Conservation (phyloP, 2,888 invertebrate genomes). For the Tachystola acroxantha region DNA sequence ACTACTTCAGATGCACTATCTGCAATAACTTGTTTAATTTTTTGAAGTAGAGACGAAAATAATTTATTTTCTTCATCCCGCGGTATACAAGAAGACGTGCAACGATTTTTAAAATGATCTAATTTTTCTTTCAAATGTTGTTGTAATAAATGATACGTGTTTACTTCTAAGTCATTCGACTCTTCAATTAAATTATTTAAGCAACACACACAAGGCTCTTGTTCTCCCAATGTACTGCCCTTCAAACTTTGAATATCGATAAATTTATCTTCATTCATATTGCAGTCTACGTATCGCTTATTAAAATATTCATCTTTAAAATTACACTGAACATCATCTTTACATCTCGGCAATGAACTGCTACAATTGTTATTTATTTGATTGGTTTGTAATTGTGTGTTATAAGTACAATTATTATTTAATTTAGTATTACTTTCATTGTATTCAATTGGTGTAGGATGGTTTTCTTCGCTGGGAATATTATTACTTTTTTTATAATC, state of each 20-base stretch:
- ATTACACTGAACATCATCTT: too few species aligned
- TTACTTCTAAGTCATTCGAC: conserved; percentile 52
- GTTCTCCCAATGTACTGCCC: conserved; percentile 5
- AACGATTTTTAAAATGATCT: conserved; percentile 37
- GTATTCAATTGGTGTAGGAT: background rate
- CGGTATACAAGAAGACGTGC: conserved; percentile 36
- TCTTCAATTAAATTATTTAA: conserved; percentile 24
- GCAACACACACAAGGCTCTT: conserved; percentile 48
- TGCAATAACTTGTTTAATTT: conserved; percentile 52
- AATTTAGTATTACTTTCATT: background rate
- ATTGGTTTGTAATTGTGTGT: background rate
- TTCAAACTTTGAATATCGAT: conserved; percentile 27
- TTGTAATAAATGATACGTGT: conserved; percentile 55
- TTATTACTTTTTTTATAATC: conserved; percentile 6
- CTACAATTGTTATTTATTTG: conserved; percentile 3
- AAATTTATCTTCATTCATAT: conserved; percentile 22
- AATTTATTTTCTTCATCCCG: conserved; percentile 45
- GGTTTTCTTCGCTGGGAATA: conserved; percentile 7
- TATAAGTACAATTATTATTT: background rate
- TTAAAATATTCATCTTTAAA: conserved; percentile 15
- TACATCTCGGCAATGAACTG: conserved; percentile 1
- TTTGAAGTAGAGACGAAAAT: conserved; percentile 40
- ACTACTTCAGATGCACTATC: conserved; percentile 37
- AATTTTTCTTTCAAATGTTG: conserved; percentile 53
- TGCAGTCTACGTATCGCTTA: conserved; percentile 16